Evolutionary conservation across 1,140 invertebrate genomes (phyloP).

Genomic region (Luehdorfia chinensis): DNA sequence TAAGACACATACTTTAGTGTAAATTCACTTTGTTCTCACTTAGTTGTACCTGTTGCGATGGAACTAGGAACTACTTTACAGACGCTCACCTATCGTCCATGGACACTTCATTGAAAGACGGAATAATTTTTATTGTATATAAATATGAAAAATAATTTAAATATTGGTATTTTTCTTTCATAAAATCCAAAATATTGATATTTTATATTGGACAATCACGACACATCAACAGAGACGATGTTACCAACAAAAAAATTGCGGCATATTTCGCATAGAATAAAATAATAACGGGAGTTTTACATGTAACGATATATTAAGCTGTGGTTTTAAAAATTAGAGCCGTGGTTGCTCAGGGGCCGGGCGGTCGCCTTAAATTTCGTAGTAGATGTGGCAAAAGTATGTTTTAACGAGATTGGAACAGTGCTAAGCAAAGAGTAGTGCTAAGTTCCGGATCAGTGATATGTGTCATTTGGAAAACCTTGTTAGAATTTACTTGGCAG

Average conservation of each 20-base stretch:
- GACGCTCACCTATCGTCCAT: slow-evolving; percentile 64
- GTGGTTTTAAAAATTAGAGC: too few relatives aligned
- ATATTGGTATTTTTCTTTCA: slow-evolving; percentile 64
- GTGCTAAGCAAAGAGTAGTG: too few relatives aligned
- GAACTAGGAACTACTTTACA: slow-evolving; percentile 34
- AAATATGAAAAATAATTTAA: slow-evolving; percentile 43
- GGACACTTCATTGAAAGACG: slow-evolving; percentile 46
- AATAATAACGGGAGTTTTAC: slow-evolving; percentile 14
- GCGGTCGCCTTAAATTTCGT: too few relatives aligned
- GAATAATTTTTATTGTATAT: slow-evolving; percentile 46
- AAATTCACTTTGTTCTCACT: slow-evolving; percentile 63
- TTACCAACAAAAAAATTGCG: slow-evolving; percentile 39
- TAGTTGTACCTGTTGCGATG: slow-evolving; percentile 63
- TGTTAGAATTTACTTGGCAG: too few relatives aligned
- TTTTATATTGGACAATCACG: slow-evolving; percentile 70
- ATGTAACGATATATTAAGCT: neutral
- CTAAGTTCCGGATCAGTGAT: too few relatives aligned
- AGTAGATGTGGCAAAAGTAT: too few relatives aligned
- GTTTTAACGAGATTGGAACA: too few relatives aligned
- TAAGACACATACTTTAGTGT: slow-evolving; percentile 54
- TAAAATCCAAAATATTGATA: slow-evolving; percentile 74
- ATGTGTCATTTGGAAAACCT: too few relatives aligned
- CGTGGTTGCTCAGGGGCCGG: too few relatives aligned
- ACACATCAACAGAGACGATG: slow-evolving; percentile 71
- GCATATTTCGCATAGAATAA: slow-evolving; percentile 14